A percentile compares a stretch with the other conserved stretches of the same genome.
Conservation (phyloP, 2,888 invertebrate genomes). For the Apamea anceps region DNA sequence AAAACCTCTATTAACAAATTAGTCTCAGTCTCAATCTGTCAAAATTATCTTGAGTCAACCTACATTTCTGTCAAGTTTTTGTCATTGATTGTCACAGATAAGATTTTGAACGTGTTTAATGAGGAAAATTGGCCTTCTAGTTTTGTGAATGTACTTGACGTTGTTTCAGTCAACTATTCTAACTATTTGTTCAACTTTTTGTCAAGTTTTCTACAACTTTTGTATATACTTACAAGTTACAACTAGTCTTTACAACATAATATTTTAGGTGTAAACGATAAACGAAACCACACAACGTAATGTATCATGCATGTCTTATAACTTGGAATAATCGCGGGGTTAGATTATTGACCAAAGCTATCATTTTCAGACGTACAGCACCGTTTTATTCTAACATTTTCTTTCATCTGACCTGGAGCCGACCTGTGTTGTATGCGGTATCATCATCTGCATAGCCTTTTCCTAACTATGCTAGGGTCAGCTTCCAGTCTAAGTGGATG, state of each 20-base stretch:
- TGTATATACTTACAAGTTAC: neutral
- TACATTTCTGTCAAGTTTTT: neutral
- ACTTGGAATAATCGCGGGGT: neutral
- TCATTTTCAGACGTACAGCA: neutral
- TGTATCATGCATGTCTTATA: neutral
- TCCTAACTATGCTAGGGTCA: too few species aligned
- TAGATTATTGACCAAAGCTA: neutral
- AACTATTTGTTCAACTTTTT: neutral
- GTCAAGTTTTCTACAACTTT: neutral
- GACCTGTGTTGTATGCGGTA: neutral
- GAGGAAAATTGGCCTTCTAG: too few species aligned
- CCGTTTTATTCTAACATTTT: neutral
- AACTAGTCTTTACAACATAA: neutral
- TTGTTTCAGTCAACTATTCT: too few species aligned
- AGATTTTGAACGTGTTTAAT: too few species aligned
- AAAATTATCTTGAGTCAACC: too few species aligned
- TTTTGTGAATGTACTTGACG: too few species aligned
- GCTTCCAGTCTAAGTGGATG: too few species aligned
- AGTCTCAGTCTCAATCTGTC: too few species aligned
- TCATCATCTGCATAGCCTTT: too few species aligned
- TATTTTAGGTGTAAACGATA: neutral
- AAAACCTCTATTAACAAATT: too few species aligned
- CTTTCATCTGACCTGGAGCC: neutral
- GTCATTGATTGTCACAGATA: neutral
- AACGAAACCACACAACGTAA: neutral